A percentile compares a stretch with the other conserved stretches of the same genome.
Conservation (phyloP, 2,797 vertebrate genomes). For the Siniperca scherzeri region DNA sequence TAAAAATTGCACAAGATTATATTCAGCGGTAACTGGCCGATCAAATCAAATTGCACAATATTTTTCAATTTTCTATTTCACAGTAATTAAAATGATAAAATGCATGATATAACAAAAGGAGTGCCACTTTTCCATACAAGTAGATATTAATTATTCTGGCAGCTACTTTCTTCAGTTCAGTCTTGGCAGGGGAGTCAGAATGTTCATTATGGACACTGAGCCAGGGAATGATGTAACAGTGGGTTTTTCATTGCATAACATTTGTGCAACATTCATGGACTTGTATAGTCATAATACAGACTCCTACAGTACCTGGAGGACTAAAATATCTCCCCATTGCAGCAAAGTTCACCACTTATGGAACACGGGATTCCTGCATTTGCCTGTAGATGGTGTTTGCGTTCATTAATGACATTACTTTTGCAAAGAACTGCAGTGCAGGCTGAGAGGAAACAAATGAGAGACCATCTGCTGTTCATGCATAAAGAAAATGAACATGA, state of each 20-base stretch:
- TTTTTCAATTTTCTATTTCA: background rate
- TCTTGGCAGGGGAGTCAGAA: background rate
- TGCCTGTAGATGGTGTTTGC: constrained; percentile 29
- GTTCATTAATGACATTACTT: constrained; percentile 39
- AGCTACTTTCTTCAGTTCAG: background rate
- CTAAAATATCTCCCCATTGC: constrained; percentile 19
- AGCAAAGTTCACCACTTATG: background rate
- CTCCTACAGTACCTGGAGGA: background rate
- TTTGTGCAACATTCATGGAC: constrained; percentile 15
- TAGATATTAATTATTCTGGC: constrained; percentile 25
- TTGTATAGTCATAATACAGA: constrained; percentile 5
- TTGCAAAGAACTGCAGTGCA: constrained; percentile 19
- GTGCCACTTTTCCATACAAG: constrained; percentile 7
- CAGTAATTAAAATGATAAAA: constrained; percentile 14
- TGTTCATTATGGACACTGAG: background rate
- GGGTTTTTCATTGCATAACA: constrained; percentile 17
- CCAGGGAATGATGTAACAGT: constrained; percentile 25
- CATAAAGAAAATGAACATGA: constrained; percentile 30
- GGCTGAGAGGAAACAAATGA: constrained; percentile 36
- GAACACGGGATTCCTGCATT: constrained; percentile 1
- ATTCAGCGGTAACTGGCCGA: background rate
- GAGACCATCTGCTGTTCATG: constrained; percentile 46
- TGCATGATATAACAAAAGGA: constrained; percentile 1
- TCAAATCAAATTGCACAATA: too few relatives aligned
- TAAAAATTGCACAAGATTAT: too few relatives aligned